Evolutionary conservation across 2,113 vertebrate species (phyloP).

Genomic region (Ophiodon elongatus): DNA sequence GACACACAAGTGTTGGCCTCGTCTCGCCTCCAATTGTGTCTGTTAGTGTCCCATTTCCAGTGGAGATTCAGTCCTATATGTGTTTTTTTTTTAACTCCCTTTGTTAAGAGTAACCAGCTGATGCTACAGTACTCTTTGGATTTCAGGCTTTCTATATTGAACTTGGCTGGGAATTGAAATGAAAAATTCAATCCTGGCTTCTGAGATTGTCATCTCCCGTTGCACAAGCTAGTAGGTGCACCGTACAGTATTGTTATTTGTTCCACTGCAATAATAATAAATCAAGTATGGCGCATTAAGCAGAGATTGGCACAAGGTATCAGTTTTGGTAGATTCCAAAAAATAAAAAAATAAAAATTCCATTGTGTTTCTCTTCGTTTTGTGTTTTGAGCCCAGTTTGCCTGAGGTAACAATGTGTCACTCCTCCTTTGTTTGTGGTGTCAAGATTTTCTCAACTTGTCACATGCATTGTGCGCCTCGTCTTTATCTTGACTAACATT

Average conservation of each 20-base stretch:
- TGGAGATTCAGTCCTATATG: slow-evolving; percentile 43
- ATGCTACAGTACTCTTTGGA: slow-evolving; percentile 52
- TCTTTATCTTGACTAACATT: slow-evolving; percentile 18
- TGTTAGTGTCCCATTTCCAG: slow-evolving; percentile 63
- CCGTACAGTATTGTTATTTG: slow-evolving; percentile 33
- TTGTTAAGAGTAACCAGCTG: slow-evolving; percentile 66
- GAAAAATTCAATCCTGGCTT: slow-evolving; percentile 41
- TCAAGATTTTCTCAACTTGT: slow-evolving; percentile 25
- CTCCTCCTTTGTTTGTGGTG: slow-evolving; percentile 9
- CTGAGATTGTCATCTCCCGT: slow-evolving; percentile 34
- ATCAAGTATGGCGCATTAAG: slow-evolving; percentile 28
- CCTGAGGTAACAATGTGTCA: slow-evolving; percentile 32
- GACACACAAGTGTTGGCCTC: slow-evolving; percentile 88
- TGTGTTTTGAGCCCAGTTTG: slow-evolving; percentile 12
- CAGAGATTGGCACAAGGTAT: slow-evolving; percentile 18
- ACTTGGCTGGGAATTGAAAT: slow-evolving; percentile 51
- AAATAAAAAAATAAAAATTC: background rate
- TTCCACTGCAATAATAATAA: slow-evolving; percentile 46
- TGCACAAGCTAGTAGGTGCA: slow-evolving; percentile 7
- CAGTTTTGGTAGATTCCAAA: background rate
- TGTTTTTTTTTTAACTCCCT: slow-evolving; percentile 33
- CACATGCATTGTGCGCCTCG: background rate
- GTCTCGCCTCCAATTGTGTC: slow-evolving; percentile 71
- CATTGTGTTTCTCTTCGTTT: slow-evolving; percentile 20
- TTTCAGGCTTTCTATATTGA: slow-evolving; percentile 42